Conservation (phyloP, 2,888 invertebrate genomes). For the Volucella inanis region DNA sequence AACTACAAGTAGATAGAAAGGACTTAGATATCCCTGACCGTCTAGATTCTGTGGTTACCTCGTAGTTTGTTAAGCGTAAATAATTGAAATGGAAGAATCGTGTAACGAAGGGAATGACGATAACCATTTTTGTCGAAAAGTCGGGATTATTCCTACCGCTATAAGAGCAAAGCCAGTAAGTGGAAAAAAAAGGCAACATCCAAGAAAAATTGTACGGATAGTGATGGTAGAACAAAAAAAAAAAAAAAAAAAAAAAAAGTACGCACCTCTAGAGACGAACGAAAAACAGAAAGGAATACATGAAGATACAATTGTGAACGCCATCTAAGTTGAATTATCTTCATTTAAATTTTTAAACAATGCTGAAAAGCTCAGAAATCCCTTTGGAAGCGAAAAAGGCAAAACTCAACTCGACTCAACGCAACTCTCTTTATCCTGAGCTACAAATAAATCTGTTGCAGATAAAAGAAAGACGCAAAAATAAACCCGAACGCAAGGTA, state of each 20-base stretch:
- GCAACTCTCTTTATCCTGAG: slow-evolving; percentile 3
- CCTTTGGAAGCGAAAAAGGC: slow-evolving; percentile 4
- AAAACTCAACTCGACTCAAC: slow-evolving; percentile 23
- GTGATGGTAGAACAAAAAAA: slow-evolving; percentile 16
- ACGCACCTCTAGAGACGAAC: slow-evolving; percentile 24
- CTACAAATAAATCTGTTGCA: neutral
- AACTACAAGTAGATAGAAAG: neutral
- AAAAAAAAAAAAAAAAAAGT: slow-evolving; percentile 9
- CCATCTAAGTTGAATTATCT: slow-evolving; percentile 58
- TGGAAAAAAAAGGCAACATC: slow-evolving; percentile 5
- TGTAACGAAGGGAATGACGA: slow-evolving; percentile 55
- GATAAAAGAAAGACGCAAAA: too few species aligned
- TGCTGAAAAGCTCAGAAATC: slow-evolving; percentile 23
- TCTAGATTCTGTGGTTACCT: slow-evolving; percentile 18
- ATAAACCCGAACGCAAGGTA: too few species aligned
- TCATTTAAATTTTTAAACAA: slow-evolving; percentile 56
- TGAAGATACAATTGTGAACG: slow-evolving; percentile 31
- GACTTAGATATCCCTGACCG: neutral
- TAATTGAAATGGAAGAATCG: slow-evolving; percentile 46
- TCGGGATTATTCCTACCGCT: slow-evolving; percentile 23
- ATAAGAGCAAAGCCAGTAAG: neutral
- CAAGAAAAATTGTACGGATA: neutral
- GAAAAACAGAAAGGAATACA: slow-evolving; percentile 10
- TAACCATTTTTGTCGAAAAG: slow-evolving; percentile 61
- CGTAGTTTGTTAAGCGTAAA: slow-evolving; percentile 37